These are phyloP conservation scores for Siphamia tubifer DNA, from an alignment of 2,113 vertebrate genomes.

Conservation along the genomic window DNA sequence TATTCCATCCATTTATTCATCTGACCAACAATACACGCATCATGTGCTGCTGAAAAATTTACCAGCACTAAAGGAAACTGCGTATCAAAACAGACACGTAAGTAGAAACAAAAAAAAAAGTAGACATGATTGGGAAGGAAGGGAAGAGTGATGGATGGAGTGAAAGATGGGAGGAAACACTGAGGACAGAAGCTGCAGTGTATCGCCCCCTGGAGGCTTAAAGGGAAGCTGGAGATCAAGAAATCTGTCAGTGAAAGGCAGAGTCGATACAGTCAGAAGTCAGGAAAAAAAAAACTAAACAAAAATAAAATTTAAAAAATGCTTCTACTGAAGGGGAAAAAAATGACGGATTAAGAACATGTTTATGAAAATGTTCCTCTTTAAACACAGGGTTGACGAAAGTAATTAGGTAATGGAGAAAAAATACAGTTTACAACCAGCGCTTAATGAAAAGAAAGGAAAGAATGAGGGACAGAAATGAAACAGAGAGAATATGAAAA, in stretches of 20 bases:
- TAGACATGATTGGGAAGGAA: neutral
- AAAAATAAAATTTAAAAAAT: too few relatives aligned
- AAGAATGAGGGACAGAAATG: neutral
- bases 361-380: too few relatives aligned
- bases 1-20: constrained; percentile 39
- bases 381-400: too few relatives aligned
- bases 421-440: too few relatives aligned
- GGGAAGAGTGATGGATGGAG: constrained; percentile 19
- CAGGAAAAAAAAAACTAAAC: neutral
- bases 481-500: constrained; percentile 27
- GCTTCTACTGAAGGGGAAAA: neutral
- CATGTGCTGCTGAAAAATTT: constrained; percentile 59
- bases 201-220: constrained; percentile 62
- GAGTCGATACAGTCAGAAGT: constrained; percentile 58
- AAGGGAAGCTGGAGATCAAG: constrained; percentile 3
- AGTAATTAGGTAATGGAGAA: too few relatives aligned
- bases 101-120: too few relatives aligned
- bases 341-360: too few relatives aligned
- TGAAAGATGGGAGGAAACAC: neutral
- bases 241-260: constrained; percentile 44
- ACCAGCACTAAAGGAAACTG: constrained; percentile 50
- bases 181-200: constrained; percentile 28
- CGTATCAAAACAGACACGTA: constrained; percentile 23
- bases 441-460: neutral
- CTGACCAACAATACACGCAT: constrained; percentile 43